A percentile compares a stretch with the other conserved stretches of the same genome.
phyloP scores from a whole-genome alignment of 2,113 vertebrate genomes.

The Cochlearius cochlearius region DNA sequence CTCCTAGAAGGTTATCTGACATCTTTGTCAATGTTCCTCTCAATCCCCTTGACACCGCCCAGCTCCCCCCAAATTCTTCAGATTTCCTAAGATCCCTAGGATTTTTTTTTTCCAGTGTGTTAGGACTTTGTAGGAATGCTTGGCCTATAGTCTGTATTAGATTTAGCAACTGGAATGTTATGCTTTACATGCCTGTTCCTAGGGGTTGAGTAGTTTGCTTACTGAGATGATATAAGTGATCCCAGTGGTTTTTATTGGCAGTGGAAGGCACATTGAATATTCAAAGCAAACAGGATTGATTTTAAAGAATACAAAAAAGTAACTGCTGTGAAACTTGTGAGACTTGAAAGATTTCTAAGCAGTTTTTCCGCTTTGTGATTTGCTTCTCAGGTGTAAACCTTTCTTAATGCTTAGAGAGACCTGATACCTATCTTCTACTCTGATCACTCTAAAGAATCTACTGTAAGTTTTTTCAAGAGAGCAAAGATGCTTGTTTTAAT shows the following conservation, averaged over 20 bases:
- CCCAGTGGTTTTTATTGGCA: conserved; percentile 50
- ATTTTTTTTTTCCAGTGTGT: neutral
- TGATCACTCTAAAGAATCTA: neutral
- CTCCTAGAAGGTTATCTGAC: neutral
- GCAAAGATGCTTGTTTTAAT: neutral
- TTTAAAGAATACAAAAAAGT: conserved; percentile 15
- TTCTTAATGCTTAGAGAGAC: neutral
- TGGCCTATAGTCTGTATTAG: neutral
- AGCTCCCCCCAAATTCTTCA: neutral
- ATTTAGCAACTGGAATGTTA: conserved; percentile 37
- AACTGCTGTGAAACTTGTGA: neutral
- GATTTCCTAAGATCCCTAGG: neutral
- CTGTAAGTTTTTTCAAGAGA: neutral
- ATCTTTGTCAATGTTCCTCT: neutral
- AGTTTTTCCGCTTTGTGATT: neutral
- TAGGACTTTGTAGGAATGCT: neutral
- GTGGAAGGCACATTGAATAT: conserved; percentile 8
- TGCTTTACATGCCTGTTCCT: neutral
- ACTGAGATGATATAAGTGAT: conserved; percentile 43
- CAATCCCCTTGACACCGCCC: neutral
- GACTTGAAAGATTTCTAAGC: neutral
- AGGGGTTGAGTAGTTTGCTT: conserved; percentile 34
- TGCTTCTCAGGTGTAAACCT: neutral
- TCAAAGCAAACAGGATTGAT: conserved; percentile 39
- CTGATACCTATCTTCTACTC: neutral